Percentiles rank a stretch among this genome's conserved stretches.
phyloP scores from a whole-genome alignment of 2,888 invertebrate genomes.

The Pachymerium ferrugineum region DNA sequence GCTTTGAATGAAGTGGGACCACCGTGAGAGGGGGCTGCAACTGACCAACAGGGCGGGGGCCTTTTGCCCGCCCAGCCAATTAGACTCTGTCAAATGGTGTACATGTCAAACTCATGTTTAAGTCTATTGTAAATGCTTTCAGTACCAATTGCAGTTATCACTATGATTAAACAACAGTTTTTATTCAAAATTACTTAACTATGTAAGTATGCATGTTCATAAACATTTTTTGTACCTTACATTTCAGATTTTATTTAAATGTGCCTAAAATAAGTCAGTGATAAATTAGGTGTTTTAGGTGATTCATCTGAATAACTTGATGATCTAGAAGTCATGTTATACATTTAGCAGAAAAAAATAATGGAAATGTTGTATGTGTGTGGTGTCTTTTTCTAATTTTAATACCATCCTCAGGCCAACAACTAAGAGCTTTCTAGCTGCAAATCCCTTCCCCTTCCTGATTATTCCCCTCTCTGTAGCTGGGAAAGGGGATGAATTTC shows the following conservation, averaged over 20 bases:
- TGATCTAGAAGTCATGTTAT: too few relatives aligned
- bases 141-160: too few relatives aligned
- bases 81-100: slow-evolving; percentile 20
- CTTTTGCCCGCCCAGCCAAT: slow-evolving; percentile 29
- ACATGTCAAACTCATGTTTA: slow-evolving; percentile 15
- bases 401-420: slow-evolving; percentile 8
- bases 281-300: too few relatives aligned
- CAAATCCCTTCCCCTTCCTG: slow-evolving; percentile 25
- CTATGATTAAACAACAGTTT: too few relatives aligned
- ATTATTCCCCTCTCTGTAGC: slow-evolving; percentile 20
- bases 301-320: too few relatives aligned
- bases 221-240: too few relatives aligned
- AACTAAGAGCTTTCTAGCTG: slow-evolving; percentile 24
- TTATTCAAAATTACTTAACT: neutral
- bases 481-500: slow-evolving; percentile 20
- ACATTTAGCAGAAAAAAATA: too few relatives aligned
- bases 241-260: too few relatives aligned
- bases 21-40: slow-evolving; percentile 25
- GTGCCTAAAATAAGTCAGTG: too few relatives aligned
- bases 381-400: neutral
- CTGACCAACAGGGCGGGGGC: slow-evolving; percentile 22
- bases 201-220: too few relatives aligned
- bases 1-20: slow-evolving; percentile 22
- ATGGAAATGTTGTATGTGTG: neutral
- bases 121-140: too few relatives aligned